Evolutionary conservation across 1,140 invertebrate genomes (phyloP), one percentile per base, ranked within the genome.

Genomic region (Philotrypesis tridentata): DNA sequence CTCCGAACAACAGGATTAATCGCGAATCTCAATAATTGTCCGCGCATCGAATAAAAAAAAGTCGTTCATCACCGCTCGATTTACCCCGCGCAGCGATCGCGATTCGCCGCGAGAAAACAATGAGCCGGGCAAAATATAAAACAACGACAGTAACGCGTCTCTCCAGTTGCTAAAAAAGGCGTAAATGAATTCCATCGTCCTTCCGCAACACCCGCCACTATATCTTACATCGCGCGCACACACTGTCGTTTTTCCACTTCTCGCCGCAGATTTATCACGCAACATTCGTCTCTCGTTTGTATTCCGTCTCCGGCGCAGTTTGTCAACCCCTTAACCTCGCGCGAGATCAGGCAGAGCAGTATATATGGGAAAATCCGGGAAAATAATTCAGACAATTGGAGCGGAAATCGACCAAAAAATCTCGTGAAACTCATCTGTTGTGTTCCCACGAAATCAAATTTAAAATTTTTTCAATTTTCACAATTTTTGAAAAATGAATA

Each of bases 191-290:
- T 11, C 31, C 25, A 43, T 77, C 33, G 17, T 37, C 1, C 63
- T 67, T 9, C 61, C 63, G 27, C 61, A 14, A 17, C 21, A 55
- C 48, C 6, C 21, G 7, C 21, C 48, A n/a, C n/a, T n/a, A n/a
- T 55, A 55, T 55, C 48, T 55, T n/a, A 17, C 48, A 55, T 55
- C 48, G n/a, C 63, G 12, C 23, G 12, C 12, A 29, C 63, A 3
- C n/a, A 61, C 21, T 48, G 25, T 23, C 61, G 74, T 68, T 65
- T 68, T 65, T 27, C 65, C 21, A 31, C 67, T 27, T 33, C 23
- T 1, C 25, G 25, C 25, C 6, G 48, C 31, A 70, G 67, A 78
- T 79, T 70, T n/a, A 79, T 79, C 48, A 27, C 43, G 43, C 48
- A n/a, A n/a, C 48, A 55, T 55, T 55, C 21, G 48, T 55, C 48